Conservation (phyloP, 2,888 invertebrate species). For the Cyclophora albipunctata region DNA sequence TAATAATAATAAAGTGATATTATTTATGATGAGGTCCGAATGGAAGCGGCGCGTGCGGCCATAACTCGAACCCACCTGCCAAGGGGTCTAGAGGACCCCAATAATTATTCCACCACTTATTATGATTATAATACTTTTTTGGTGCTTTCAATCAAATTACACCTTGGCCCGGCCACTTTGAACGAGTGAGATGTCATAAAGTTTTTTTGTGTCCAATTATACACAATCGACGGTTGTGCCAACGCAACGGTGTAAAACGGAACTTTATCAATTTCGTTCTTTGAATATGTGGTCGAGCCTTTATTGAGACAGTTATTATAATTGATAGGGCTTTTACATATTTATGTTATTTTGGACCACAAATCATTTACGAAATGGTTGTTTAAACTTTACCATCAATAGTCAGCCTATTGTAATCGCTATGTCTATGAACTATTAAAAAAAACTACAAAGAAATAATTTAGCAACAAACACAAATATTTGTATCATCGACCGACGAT, state of each 20-base stretch:
- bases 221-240: constrained; percentile 35
- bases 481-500: too few relatives aligned
- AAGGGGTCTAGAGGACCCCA: constrained; percentile 42
- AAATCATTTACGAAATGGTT: too few relatives aligned
- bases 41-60: constrained; percentile 47
- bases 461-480: too few relatives aligned
- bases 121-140: constrained; percentile 74
- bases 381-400: too few relatives aligned
- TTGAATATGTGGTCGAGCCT: constrained; percentile 4
- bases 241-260: constrained; percentile 57
- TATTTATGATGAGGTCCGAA: constrained; percentile 38
- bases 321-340: too few relatives aligned
- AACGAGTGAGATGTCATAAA: constrained; percentile 73
- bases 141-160: constrained; percentile 76
- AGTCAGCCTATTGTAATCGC: too few relatives aligned
- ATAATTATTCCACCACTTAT: constrained; percentile 74
- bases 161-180: constrained; percentile 66
- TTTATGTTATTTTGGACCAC: too few relatives aligned
- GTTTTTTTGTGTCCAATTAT: constrained; percentile 45
- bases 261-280: constrained; percentile 34
- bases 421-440: too few relatives aligned
- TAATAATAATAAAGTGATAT: constrained; percentile 1
- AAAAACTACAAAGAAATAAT: too few relatives aligned
- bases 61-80: constrained; percentile 53
- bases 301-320: constrained; percentile 1